Evolutionary conservation across 2,797 vertebrate genomes (phyloP).

Genomic region (Diglossa cyanea): DNA sequence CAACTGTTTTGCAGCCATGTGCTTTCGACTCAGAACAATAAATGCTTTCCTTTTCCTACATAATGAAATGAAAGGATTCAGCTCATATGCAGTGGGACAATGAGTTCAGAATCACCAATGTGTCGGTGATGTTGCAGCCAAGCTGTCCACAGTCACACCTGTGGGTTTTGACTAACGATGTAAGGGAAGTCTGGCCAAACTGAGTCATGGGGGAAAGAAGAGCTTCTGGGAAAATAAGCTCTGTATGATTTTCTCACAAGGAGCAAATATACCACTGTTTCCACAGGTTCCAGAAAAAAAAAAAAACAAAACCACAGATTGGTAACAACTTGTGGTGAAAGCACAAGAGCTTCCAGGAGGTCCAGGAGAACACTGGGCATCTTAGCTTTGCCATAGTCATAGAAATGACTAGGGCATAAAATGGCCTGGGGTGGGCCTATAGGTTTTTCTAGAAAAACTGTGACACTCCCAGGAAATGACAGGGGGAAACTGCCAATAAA

Average conservation of each 20-base stretch:
- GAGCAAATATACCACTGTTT: background rate
- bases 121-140: background rate
- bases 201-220: background rate
- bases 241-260: background rate
- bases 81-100: background rate
- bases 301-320: background rate
- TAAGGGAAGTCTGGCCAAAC: background rate
- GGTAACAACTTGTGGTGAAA: background rate
- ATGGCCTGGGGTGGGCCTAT: background rate
- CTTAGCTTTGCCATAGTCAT: background rate
- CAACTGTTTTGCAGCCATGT: background rate
- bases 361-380: background rate
- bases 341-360: background rate
- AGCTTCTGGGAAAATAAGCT: background rate
- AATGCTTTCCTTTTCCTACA: background rate
- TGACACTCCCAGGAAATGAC: background rate
- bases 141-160: background rate
- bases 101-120: background rate
- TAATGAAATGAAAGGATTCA: background rate
- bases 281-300: background rate
- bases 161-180: background rate
- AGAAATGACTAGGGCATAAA: background rate
- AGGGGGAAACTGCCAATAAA: background rate
- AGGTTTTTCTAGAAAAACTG: background rate
- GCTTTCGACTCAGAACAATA: background rate